A percentile compares a stretch with the other conserved stretches of the same genome.
Conservation (phyloP, 2,113 vertebrate species). For the Pogonocichla stellata region DNA sequence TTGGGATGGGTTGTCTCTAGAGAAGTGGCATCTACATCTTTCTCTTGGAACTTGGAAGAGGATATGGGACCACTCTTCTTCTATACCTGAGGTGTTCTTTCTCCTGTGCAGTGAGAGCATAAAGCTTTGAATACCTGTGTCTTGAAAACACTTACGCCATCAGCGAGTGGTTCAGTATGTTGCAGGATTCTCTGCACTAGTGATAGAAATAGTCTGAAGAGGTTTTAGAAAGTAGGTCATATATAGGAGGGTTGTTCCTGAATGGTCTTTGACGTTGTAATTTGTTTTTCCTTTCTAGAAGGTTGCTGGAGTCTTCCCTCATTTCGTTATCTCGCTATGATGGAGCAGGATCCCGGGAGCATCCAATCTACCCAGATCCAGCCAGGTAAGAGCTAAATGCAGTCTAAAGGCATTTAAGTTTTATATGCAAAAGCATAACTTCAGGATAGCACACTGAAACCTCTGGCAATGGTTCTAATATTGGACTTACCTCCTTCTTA, state of each 20-base stretch:
- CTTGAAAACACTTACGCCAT: not conserved
- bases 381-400: slow-evolving; percentile 84
- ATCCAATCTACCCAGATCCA: slow-evolving; percentile 97
- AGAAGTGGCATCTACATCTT: not conserved
- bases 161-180: not conserved
- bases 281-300: slow-evolving; percentile 79
- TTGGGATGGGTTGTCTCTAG: not conserved
- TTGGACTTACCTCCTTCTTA: not conserved
- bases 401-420: not conserved
- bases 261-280: slow-evolving; percentile 55
- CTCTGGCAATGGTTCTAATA: not conserved
- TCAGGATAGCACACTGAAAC: not conserved
- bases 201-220: not conserved
- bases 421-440: not conserved
- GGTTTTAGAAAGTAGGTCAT: not conserved
- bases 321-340: slow-evolving; percentile 95
- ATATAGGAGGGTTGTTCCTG: not conserved
- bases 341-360: slow-evolving; percentile 95
- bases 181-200: not conserved
- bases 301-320: slow-evolving; percentile 95
- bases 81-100: not conserved
- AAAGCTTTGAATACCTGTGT: not conserved
- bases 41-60: not conserved
- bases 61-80: not conserved
- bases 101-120: not conserved